Evolutionary conservation across 2,797 vertebrate species (phyloP), one percentile per base, ranked within the genome.

Genomic region (Vultur gryphus): DNA sequence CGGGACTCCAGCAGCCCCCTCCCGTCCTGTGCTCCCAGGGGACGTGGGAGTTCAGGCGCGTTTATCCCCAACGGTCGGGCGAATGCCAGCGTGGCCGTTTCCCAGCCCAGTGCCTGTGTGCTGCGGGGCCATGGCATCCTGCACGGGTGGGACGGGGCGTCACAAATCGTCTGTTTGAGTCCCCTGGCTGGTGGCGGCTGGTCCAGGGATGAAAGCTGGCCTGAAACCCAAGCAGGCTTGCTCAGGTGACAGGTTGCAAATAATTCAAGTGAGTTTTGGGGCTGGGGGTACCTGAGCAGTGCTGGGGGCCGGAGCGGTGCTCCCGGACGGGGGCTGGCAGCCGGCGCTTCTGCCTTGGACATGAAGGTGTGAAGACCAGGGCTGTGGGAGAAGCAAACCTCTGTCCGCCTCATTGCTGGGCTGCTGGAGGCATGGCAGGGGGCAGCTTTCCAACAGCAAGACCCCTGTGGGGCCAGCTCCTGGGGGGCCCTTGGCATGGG

Each of bases 81-180:
- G 3, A 26, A 51, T 7, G 71, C 29, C 72, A 24, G 18, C 1
- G 1, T 3, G 58, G 13, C n/a, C 0, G 0, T 24, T 35, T 39
- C 37, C 54, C 69, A 25, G 37, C 72, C 26, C 76, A 3, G 44
- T 2, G 12, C 41, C 59, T 0, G 0, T 0, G 16, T 19, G 72
- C 58, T 46, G 62, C 1, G 4, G 51, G 33, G 70, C 35, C 0
- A 28, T 26, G 44, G 12, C 16, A 4, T 61, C 71, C 43, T 41
- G 52, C 28, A 4, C 0, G 2, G 16, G 9, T 33, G 61, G 66
- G 57, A 66, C 4, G 1, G 26, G 55, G 16, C 2, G 1, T 37
- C 59, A 29, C 33, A 10, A 31, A 21, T 3, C 0, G 0, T 18
- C 58, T 39, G 10, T 31, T 26, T 33, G 78, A n/a, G 39, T n/a